phyloP scores from a whole-genome alignment of 2,797 vertebrate genomes.

The Rhadinocentrus ornatus region DNA sequence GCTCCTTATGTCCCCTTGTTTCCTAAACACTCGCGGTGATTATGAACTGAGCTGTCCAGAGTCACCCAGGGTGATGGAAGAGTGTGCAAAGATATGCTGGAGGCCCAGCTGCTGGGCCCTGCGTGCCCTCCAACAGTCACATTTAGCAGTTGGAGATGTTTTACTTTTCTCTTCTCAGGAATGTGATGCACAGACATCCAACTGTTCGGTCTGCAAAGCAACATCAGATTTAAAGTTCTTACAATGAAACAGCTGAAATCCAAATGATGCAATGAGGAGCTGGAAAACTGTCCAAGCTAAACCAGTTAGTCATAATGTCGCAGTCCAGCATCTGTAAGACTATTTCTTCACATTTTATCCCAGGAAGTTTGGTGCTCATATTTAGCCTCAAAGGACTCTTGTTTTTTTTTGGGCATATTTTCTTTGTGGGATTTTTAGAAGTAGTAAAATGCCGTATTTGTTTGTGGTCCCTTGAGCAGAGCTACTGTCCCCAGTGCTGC shows the following conservation, averaged over 20 bases:
- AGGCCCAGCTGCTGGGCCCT: slow-evolving; percentile 65
- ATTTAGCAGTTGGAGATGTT: slow-evolving; percentile 42
- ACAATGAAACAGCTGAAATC: neutral
- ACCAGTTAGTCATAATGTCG: neutral
- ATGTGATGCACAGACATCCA: slow-evolving; percentile 9
- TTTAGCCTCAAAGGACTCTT: neutral
- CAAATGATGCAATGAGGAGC: neutral
- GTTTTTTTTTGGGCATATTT: slow-evolving; percentile 4
- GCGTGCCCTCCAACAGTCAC: slow-evolving; percentile 38
- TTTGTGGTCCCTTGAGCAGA: slow-evolving; percentile 18
- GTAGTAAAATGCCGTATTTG: slow-evolving; percentile 27
- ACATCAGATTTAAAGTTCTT: neutral
- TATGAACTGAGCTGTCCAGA: slow-evolving; percentile 35
- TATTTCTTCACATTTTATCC: neutral
- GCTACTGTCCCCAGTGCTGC: neutral
- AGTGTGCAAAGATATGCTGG: slow-evolving; percentile 51
- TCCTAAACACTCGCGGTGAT: slow-evolving; percentile 46
- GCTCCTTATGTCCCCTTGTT: slow-evolving; percentile 36
- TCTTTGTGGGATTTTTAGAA: neutral
- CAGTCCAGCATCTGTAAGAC: neutral
- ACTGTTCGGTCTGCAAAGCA: neutral
- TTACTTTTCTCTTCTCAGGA: neutral
- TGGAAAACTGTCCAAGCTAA: neutral
- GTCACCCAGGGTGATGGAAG: slow-evolving; percentile 63
- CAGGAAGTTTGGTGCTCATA: neutral